Base-by-base conservation (phyloP, 2,888 invertebrate species). In the Buathra laborator region DNA sequence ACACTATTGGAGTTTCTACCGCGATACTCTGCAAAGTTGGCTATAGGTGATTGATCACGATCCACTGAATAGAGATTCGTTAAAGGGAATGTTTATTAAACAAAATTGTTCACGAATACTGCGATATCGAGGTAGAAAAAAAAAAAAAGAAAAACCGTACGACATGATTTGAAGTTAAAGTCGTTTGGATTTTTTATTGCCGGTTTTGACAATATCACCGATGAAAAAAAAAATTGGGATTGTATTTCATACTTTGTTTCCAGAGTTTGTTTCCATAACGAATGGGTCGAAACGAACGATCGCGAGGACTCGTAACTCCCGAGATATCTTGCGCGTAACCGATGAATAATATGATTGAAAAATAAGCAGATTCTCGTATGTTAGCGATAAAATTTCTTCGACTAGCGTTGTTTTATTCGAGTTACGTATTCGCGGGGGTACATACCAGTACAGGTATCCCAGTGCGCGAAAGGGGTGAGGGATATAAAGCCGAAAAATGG, bases 401-500 rank as follows among this genome's bases (percentile, higher is more conserved):
- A 56, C 56, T 24, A 37, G 4, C 24, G 56, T 56, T 19, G 56
- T 19, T 56, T 56, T 56, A 56, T 56, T 56, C 19, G 56, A 24
- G 56, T 24, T 56, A 56, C 56, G 56, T 56, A 56, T 19, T 4
- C 56, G 12, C 24, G 53, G 16, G 19, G 16, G 9, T 37, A 7
- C 16, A 53, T 53, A 53, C 53, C 53, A 56, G 19, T 56, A 19
- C 16, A 56, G 53, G 53, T 56, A 56, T 19, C 16, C 16, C 19
- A 19, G 19, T 56, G 53, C 10, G 56, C 19, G 56, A 24, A 10
- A 56, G 24, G 56, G 24, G 19, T 24, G 56, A 37, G 56, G 19
- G 24, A 56, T 56, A 56, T 56, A 56, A 56, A 24, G 24, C 56
- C 56, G 81, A 75, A 75, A 81, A 75, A 81, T 75, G 70, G 59